Base-by-base conservation (phyloP, 2,888 invertebrate species). In the Cataglyphis altisquamis region DNA sequence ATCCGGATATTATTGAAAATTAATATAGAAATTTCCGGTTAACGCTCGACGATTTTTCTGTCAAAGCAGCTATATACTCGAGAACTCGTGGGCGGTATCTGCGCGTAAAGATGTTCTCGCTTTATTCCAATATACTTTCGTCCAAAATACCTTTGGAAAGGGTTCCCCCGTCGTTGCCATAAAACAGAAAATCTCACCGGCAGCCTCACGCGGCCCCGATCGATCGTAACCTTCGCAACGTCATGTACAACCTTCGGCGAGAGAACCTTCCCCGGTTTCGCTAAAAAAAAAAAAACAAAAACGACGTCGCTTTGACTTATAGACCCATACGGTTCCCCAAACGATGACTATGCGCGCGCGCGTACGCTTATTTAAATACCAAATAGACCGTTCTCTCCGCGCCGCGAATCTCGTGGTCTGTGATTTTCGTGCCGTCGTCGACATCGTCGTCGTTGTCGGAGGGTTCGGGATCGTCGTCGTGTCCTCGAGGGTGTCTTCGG, bases 351-450 rank as follows among this genome's bases (percentile, higher is more conserved):
- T 29, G 32, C 39, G 70, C 41, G 41, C 77, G 62, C 62, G 60
- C 83, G 84, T 73, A 82, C 86, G 89, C 90, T 90, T 90, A 90
- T 90, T 90, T 90, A 90, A 90, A 90, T 90, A 89, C 84, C 89
- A 90, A 90, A 90, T 90, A 89, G 88, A 88, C 80, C 88, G 73
- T 88, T 88, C 83, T 84, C 77, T n/a, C 39, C 57, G 52, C 32
- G 18, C 25, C 72, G 82, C 64, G 89, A 80, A 83, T 73, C 85
- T 78, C 84, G 90, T 90, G 89, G 86, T 81, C 89, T 90, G 89
- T 90, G 90, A 90, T 90, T 90, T 90, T 89, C 89, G 83, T 85
- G 77, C 70, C 81, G 82, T 68, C 45, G 72, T 68, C 21, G 77
- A 55, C 64, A 48, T 62, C 15, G 63, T 63, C 62, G 52, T 75